A percentile compares a stretch with the other conserved stretches of the same genome.
phyloP scores from a whole-genome alignment of 2,113 vertebrate genomes.

The Todiramphus chloris region DNA sequence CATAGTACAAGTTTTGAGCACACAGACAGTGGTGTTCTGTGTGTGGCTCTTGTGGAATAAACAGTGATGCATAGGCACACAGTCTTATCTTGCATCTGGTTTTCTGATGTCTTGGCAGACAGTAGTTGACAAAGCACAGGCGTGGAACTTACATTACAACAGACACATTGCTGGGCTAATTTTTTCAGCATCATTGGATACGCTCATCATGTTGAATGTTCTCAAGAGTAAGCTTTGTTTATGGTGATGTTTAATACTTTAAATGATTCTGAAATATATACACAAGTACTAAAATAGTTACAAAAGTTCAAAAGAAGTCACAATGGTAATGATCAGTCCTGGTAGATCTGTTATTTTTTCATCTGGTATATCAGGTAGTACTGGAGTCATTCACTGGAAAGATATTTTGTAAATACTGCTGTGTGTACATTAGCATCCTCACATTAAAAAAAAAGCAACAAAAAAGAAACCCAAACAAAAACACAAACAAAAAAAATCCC shows the following conservation, averaged over 20 bases:
- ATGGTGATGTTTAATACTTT: neutral
- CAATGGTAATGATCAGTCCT: neutral
- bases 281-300: neutral
- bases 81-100: slow-evolving; percentile 4
- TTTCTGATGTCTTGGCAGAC: slow-evolving; percentile 32
- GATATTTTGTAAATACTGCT: neutral
- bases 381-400: neutral
- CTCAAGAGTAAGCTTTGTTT: neutral
- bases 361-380: neutral
- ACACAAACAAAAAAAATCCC: neutral
- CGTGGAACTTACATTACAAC: slow-evolving; percentile 12
- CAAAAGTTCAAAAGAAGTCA: neutral
- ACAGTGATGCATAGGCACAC: neutral
- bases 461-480: neutral
- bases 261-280: slow-evolving; percentile 1
- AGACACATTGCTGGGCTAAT: neutral
- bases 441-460: neutral
- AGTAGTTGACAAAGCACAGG: neutral
- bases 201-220: neutral
- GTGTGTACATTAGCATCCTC: neutral
- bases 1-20: neutral
- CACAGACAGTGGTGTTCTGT: neutral
- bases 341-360: neutral
- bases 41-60: neutral
- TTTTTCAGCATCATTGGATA: neutral